Base-by-base conservation (phyloP, 37 sponge, comb jelly and placozoan genomes). In the Amphimedon queenslandica region DNA sequence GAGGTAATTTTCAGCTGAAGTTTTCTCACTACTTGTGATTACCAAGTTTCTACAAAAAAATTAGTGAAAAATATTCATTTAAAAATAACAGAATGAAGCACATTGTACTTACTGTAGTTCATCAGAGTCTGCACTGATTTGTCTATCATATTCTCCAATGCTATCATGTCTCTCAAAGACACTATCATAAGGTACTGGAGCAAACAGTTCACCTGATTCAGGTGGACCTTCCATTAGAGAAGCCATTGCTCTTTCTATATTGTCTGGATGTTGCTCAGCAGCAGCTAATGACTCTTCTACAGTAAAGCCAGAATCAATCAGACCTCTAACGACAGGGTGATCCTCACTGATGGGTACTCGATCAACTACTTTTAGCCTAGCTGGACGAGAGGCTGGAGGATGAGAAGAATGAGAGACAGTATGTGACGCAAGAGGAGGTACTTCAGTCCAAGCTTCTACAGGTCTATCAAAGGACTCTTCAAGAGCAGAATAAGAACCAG, bases 231-330 rank as follows among this genome's bases (percentile, higher is more conserved):
- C n/a, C n/a, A n/a, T n/a, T n/a, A n/a, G n/a, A n/a, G n/a, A n/a
- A n/a, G n/a, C 61, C 5, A n/a, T 25, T 25, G 80, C 80, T 42
- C 1, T 51, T 21, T 70, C 21, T 4, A 25, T 31, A 16, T 30
- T 25, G 4, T 47, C 71, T 30, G 37, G 37, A 51, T 3, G 43
- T 4, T 30, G 55, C 66, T 76, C 40, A 34, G 74, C 64, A n/a
- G 77, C 84, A 24, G 40, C 57, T 35, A 83, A 60, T 29, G 64
- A 56, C 23, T 63, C 51, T 3, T 76, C 84, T 5, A 64, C 56
- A 24, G 55, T 5, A 61, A n/a, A 83, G 4, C 65, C 77, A 33
- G 64, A 40, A 0, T n/a, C 36, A 18, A 71, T 21, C 13, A 83
- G 64, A 43, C 64, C 40, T 40, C 30, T 56, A 21, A 83, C 77